Conservation (phyloP, 2,797 vertebrate species). For the Hephaestus fuliginosus region DNA sequence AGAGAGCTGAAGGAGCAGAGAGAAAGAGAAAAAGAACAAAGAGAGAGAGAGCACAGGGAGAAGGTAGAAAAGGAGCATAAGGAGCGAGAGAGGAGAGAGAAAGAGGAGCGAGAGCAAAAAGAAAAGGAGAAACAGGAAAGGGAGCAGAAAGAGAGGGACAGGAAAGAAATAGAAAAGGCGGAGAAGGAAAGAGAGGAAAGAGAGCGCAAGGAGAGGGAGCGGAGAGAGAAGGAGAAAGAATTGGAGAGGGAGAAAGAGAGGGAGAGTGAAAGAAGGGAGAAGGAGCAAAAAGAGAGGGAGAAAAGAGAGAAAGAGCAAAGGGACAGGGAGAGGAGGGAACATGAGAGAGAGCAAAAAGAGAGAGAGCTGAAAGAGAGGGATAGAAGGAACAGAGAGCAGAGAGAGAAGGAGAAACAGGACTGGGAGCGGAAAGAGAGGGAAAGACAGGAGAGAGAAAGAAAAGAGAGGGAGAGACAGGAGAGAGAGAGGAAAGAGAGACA, state of each 20-base stretch:
- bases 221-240: slow-evolving; percentile 23
- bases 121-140: slow-evolving; percentile 33
- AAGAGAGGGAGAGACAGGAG: slow-evolving; percentile 58
- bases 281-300: slow-evolving; percentile 41
- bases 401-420: slow-evolving; percentile 50
- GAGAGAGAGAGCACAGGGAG: slow-evolving; percentile 53
- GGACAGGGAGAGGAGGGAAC: slow-evolving; percentile 24
- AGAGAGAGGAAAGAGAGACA: slow-evolving; percentile 51
- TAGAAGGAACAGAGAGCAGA: slow-evolving; percentile 36
- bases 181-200: slow-evolving; percentile 17
- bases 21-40: slow-evolving; percentile 51
- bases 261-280: slow-evolving; percentile 55
- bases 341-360: slow-evolving; percentile 40
- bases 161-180: slow-evolving; percentile 21
- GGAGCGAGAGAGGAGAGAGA: slow-evolving; percentile 45
- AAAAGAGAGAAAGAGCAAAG: slow-evolving; percentile 39
- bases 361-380: slow-evolving; percentile 53
- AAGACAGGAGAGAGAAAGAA: slow-evolving; percentile 27
- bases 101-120: slow-evolving; percentile 38
- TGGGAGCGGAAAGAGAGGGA: slow-evolving; percentile 41
- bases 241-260: slow-evolving; percentile 53
- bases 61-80: slow-evolving; percentile 37
- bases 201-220: slow-evolving; percentile 32
- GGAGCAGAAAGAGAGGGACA: slow-evolving; percentile 37
- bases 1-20: slow-evolving; percentile 60